phyloP scores from a whole-genome alignment of 1,140 invertebrate genomes.

The Trichonephila clavata region DNA sequence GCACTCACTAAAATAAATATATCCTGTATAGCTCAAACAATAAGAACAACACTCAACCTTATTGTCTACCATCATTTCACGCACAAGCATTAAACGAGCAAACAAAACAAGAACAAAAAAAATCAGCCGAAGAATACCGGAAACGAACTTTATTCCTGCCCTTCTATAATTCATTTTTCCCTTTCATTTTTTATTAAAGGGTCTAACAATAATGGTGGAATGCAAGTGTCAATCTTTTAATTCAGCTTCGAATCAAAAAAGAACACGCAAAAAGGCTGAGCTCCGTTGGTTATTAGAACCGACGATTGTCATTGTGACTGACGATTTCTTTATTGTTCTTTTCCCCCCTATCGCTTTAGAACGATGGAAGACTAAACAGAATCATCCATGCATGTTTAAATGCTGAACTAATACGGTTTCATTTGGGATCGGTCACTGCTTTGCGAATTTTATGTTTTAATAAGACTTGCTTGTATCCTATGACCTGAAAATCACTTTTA shows the following conservation, averaged over 20 bases:
- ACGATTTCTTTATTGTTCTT: conserved; percentile 32
- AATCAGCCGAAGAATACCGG: background rate
- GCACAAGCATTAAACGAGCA: conserved; percentile 12
- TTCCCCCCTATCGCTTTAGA: background rate
- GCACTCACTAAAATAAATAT: conserved; percentile 46
- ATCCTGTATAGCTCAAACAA: conserved; percentile 35
- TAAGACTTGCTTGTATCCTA: conserved; percentile 32
- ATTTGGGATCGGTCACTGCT: background rate
- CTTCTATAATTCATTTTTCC: conserved; percentile 46
- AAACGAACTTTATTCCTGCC: conserved; percentile 39
- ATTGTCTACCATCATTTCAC: conserved; percentile 16
- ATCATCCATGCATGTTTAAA: conserved; percentile 37
- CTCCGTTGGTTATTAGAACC: conserved; percentile 43
- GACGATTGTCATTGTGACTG: conserved; percentile 18
- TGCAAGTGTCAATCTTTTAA: conserved; percentile 39
- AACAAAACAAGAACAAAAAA: conserved; percentile 40
- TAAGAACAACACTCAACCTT: conserved; percentile 11
- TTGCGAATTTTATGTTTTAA: conserved; percentile 17
- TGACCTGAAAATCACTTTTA: conserved; percentile 17
- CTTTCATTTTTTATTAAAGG: conserved; percentile 39
- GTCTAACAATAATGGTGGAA: background rate
- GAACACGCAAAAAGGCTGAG: background rate
- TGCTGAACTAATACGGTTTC: conserved; percentile 39
- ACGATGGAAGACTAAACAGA: conserved; percentile 17
- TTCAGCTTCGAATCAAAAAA: conserved; percentile 35